A percentile compares a stretch with the other conserved stretches of the same genome.
Evolutionary conservation across 2,113 vertebrate genomes (phyloP).

Genomic region (Gnathonemus echidnorhynchus): DNA sequence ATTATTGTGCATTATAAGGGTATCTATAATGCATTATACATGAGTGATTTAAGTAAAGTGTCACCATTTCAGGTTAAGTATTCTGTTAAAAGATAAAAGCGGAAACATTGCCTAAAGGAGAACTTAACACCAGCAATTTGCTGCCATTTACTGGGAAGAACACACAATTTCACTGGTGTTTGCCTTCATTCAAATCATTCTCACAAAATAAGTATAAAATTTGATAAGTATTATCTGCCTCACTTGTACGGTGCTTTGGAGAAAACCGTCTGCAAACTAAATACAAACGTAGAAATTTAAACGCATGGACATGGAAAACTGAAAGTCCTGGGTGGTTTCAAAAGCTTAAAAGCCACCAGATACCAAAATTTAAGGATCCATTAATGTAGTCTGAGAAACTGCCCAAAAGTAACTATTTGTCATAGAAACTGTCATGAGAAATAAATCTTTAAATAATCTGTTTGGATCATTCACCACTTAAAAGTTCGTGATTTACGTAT

Average conservation of each 20-base stretch:
- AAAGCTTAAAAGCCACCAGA: background rate
- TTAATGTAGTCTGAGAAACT: background rate
- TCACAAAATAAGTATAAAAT: background rate
- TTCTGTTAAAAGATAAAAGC: background rate
- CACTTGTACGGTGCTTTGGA: background rate
- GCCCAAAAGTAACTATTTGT: background rate
- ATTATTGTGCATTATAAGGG: too few species aligned
- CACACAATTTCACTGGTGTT: background rate
- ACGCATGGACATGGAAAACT: background rate
- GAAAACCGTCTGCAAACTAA: background rate
- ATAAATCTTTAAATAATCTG: background rate
- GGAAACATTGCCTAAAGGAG: background rate
- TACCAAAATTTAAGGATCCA: background rate
- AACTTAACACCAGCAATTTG: background rate
- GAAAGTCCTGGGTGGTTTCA: background rate
- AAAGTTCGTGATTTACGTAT: background rate
- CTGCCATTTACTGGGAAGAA: background rate
- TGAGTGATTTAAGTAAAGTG: too few species aligned
- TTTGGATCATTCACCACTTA: background rate
- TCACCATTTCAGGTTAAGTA: background rate
- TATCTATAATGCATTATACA: too few species aligned
- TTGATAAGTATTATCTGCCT: background rate
- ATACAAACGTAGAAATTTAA: background rate
- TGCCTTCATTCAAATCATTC: too few species aligned
- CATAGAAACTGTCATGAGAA: background rate